phyloP scores from a whole-genome alignment of 2,888 invertebrate species.

The Melikaiella ostensackeni region DNA sequence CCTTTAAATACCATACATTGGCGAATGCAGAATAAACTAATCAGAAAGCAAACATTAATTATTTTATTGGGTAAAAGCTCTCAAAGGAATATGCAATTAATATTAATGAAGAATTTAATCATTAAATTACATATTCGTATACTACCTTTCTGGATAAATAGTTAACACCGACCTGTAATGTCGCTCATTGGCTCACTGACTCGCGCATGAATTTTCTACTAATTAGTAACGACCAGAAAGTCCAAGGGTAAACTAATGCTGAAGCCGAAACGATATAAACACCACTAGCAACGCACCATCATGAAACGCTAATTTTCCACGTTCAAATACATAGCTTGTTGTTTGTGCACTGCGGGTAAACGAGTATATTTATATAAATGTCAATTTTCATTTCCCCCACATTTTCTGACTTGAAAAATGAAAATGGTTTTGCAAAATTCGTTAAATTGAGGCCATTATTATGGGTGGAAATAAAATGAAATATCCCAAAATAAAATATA shows the following conservation, averaged over 20 bases:
- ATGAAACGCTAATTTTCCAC: slow-evolving; percentile 25
- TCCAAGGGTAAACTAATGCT: not conserved
- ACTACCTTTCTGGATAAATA: not conserved
- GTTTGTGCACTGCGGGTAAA: slow-evolving; percentile 25
- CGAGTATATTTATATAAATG: slow-evolving; percentile 12
- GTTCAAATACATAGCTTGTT: not conserved
- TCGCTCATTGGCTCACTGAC: not conserved
- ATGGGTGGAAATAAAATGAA: too few species aligned
- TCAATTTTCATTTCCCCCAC: not conserved
- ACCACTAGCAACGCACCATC: not conserved
- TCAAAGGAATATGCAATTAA: not conserved
- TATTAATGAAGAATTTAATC: not conserved
- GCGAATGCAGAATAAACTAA: not conserved
- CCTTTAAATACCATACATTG: too few species aligned
- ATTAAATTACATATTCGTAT: not conserved
- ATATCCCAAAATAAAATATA: too few species aligned
- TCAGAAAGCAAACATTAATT: not conserved
- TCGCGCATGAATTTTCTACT: not conserved
- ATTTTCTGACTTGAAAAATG: not conserved
- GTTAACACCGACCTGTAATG: not conserved
- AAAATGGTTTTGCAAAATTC: not conserved
- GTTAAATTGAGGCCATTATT: not conserved
- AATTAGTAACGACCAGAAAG: slow-evolving; percentile 30
- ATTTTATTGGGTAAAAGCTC: not conserved
- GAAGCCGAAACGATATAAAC: slow-evolving; percentile 5